Evolutionary conservation across 2,113 vertebrate genomes (phyloP).

Genomic region (Phycodurus eques): DNA sequence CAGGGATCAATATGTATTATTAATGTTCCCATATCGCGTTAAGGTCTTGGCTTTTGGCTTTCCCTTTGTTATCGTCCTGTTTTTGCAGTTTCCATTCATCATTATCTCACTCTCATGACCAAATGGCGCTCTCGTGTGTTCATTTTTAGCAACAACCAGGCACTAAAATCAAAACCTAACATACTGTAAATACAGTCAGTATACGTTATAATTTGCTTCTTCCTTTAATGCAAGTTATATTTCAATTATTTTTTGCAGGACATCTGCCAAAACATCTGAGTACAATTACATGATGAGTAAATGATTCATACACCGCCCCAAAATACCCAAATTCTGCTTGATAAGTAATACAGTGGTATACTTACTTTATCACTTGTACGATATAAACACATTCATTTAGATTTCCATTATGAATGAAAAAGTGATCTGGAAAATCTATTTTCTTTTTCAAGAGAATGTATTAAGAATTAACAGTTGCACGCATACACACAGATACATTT

Average conservation of each 20-base stretch:
- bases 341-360: too few species aligned
- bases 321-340: too few species aligned
- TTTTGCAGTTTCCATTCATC: background rate
- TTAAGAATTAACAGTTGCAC: too few species aligned
- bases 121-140: slow-evolving; percentile 1
- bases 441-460: too few species aligned
- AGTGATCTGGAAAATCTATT: too few species aligned
- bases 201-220: too few species aligned
- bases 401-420: too few species aligned
- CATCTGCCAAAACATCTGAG: background rate
- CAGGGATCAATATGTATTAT: background rate
- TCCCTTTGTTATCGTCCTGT: background rate
- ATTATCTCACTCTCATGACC: background rate
- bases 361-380: too few species aligned
- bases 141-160: background rate
- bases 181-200: background rate
- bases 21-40: background rate
- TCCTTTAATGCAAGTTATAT: too few species aligned
- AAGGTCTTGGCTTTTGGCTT: background rate
- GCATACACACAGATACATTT: too few species aligned
- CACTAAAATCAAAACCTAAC: background rate
- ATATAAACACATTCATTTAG: too few species aligned
- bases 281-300: background rate
- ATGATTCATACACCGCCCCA: too few species aligned
- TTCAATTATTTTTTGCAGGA: background rate